Evolutionary conservation across 2,797 vertebrate species (phyloP).

Genomic region (Uromys caudimaculatus): DNA sequence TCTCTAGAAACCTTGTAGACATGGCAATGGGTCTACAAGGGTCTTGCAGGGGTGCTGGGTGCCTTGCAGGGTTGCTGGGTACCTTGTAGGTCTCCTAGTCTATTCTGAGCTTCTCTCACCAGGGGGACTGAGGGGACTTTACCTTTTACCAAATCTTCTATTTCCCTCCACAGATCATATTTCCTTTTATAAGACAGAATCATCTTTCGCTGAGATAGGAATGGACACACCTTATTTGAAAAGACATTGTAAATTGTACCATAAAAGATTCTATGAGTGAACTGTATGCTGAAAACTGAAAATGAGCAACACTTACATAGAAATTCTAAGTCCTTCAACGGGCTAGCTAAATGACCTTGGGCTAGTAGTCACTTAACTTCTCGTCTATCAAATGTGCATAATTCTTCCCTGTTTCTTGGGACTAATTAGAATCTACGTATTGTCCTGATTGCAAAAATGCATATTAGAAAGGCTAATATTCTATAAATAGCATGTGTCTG

Average conservation of each 20-base stretch:
- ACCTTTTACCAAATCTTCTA: neutral
- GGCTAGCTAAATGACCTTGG: conserved; percentile 11
- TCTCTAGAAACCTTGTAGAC: neutral
- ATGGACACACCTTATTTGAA: conserved; percentile 37
- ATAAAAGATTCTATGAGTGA: conserved; percentile 14
- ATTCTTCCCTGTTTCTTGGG: conserved; percentile 13
- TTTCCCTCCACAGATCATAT: neutral
- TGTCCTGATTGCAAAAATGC: conserved; percentile 58
- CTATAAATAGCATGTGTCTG: conserved; percentile 61
- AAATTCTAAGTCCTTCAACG: conserved; percentile 6
- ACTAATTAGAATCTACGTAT: conserved; percentile 49
- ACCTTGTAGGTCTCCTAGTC: neutral
- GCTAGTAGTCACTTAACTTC: neutral
- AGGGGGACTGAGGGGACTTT: conserved; percentile 5
- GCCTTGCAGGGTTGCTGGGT: neutral
- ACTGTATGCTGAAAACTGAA: conserved; percentile 50
- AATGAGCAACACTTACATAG: neutral
- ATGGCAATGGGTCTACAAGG: too few species aligned
- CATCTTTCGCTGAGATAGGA: conserved; percentile 40
- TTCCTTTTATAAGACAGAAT: conserved; percentile 29
- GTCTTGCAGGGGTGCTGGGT: neutral
- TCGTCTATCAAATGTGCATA: neutral
- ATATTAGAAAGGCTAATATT: neutral
- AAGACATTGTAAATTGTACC: neutral
- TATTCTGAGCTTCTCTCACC: neutral